Conservation (phyloP, 53 echinoderm and acorn worm genomes). For the Patiria pectinifera region DNA sequence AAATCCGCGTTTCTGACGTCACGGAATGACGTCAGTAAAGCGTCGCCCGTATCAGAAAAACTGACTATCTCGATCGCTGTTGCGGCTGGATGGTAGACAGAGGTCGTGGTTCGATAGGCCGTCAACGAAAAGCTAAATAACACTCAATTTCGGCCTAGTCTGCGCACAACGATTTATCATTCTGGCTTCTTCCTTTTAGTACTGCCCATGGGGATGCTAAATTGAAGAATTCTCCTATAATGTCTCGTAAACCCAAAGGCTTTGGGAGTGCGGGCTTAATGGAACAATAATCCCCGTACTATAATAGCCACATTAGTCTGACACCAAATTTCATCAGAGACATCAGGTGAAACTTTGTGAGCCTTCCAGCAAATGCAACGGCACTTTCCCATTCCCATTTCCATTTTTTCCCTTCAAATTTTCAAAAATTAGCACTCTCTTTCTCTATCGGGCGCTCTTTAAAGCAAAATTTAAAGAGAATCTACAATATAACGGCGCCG, state of each 20-base stretch:
- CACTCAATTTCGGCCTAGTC: not conserved
- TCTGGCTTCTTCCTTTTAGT: not conserved
- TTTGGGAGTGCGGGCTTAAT: not conserved
- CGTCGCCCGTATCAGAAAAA: not conserved
- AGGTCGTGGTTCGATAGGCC: not conserved
- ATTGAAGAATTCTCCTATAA: not conserved
- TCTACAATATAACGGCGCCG: not conserved
- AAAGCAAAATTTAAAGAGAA: not conserved
- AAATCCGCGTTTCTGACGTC: slow-evolving; percentile 34
- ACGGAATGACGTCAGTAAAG: slow-evolving; percentile 24
- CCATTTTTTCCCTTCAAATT: no score
- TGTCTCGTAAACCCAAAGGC: not conserved
- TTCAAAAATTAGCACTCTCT: no score
- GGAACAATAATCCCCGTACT: not conserved
- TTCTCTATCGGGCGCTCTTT: no score
- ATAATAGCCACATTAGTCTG: not conserved
- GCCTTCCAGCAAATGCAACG: no score
- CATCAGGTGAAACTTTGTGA: no score
- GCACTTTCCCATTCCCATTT: no score
- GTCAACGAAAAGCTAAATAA: not conserved
- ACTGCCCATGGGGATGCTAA: not conserved
- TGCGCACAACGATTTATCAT: not conserved
- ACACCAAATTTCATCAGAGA: no score
- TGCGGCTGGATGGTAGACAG: not conserved
- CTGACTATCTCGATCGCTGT: not conserved